A percentile compares a stretch with the other conserved stretches of the same genome.
phyloP scores from a whole-genome alignment of 1,140 invertebrate genomes.

The Nasonia longicornis region DNA sequence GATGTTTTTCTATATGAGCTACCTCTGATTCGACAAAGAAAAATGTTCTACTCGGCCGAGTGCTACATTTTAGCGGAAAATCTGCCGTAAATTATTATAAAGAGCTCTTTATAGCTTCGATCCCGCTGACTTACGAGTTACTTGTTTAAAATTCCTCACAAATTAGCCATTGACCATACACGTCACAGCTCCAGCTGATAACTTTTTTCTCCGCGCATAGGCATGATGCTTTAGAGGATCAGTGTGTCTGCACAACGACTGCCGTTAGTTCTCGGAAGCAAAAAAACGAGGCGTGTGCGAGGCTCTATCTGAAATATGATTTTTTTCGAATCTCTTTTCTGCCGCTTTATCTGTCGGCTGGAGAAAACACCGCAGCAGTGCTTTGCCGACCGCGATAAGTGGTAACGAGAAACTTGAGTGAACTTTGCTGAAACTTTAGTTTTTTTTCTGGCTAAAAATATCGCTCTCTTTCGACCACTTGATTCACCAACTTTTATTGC shows the following conservation, averaged over 20 bases:
- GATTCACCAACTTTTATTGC: not conserved
- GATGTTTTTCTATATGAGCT: not conserved
- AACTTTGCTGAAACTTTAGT: not conserved
- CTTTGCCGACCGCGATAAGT: not conserved
- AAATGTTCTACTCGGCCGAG: too few species aligned
- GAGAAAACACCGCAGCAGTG: not conserved
- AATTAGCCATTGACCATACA: not conserved
- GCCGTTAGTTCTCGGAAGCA: constrained; percentile 29
- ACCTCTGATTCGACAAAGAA: not conserved
- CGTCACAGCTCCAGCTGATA: not conserved
- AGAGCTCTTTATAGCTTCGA: too few species aligned
- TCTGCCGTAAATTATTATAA: too few species aligned
- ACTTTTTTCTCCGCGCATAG: not conserved
- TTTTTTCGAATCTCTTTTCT: not conserved
- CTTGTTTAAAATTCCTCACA: not conserved
- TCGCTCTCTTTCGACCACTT: too few species aligned
- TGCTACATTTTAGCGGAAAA: too few species aligned
- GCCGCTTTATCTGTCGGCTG: not conserved
- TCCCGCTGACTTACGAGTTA: not conserved
- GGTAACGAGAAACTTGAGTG: not conserved
- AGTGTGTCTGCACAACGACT: constrained; percentile 23
- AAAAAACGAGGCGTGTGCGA: not conserved
- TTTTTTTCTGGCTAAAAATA: not conserved
- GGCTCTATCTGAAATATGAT: constrained; percentile 13
- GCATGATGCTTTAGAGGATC: not conserved